Base-by-base conservation (phyloP, 2,888 invertebrate genomes). In the Melinaea marsaeus region DNA sequence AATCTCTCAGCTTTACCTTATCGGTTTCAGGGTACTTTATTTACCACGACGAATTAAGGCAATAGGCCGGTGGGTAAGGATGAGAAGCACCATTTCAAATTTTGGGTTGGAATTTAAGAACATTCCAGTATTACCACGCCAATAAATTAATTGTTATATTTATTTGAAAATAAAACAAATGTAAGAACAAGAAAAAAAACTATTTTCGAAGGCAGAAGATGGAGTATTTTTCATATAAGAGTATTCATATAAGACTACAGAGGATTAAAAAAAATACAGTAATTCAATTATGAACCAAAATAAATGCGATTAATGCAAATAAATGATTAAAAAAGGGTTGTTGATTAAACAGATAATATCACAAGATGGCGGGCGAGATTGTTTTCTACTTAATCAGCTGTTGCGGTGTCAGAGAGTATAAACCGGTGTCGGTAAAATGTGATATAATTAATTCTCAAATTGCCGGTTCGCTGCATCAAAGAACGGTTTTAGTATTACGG, bases 391-490 rank as follows among this genome's bases (percentile, higher is more conserved):
- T 83, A 83, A 84, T 86, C 82, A 85, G 81, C 80, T 81, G 79
- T 78, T 79, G 80, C 73, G 81, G 84, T 84, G 84, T 84, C 81
- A 79, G 81, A 74, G 51, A 58, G 59, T 47, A 79, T 78, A 76
- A 79, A 75, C 75, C 75, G 77, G 79, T 75, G 77, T 78, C 75
- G 74, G 78, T 79, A 72, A 84, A 85, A 84, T 83, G 80, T 80
- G 84, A 83, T 85, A 82, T 82, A 87, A 88, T 86, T 85, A 85
- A 88, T 86, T 82, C 81, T 78, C 79, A 86, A 87, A 86, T 86
- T 85, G 81, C 80, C 75, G 83, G 84, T 79, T 84, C 72, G 74
- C 77, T 75, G 76, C 77, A 75, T 78, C 78, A 79, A 78, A 78
- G 74, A 66, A 74, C 71, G 63, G 74, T 79, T 81, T 79, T 83